Conservation (phyloP, 2,888 invertebrate genomes). For the Oxyteleia sp. region DNA sequence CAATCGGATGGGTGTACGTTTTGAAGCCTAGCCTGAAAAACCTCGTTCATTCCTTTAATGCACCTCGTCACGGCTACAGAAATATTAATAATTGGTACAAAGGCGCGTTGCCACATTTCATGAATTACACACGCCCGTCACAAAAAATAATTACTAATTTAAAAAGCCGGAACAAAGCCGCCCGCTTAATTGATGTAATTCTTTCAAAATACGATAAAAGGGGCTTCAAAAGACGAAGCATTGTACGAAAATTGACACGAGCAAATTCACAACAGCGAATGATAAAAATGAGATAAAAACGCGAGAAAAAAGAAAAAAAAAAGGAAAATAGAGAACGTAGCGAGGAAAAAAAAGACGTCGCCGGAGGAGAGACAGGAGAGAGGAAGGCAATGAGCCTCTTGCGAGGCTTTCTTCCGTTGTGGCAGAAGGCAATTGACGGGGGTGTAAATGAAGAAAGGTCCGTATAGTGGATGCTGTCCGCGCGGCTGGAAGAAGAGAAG, state of each 20-base stretch:
- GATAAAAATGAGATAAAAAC: constrained; percentile 32
- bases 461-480: constrained; percentile 70
- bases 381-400: constrained; percentile 71
- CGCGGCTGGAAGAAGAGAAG: constrained; percentile 70
- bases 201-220: constrained; percentile 56
- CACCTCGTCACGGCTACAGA: constrained; percentile 25
- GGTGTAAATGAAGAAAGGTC: constrained; percentile 74
- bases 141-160: constrained; percentile 70
- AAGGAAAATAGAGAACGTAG: constrained; percentile 60
- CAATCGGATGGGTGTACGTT: constrained; percentile 19
- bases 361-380: constrained; percentile 34
- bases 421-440: constrained; percentile 72
- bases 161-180: constrained; percentile 61
- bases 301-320: no score
- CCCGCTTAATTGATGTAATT: constrained; percentile 67
- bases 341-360: constrained; percentile 30
- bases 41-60: constrained; percentile 34
- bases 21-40: constrained; percentile 39
- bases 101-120: constrained; percentile 43
- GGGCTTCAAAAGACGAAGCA: constrained; percentile 48
- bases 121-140: constrained; percentile 57
- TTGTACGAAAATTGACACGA: constrained; percentile 71
- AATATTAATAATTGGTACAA: constrained; percentile 56
- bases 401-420: constrained; percentile 70
- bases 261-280: constrained; percentile 58